Evolutionary conservation across 1,140 invertebrate genomes (phyloP), one percentile per base, ranked within the genome.

Genomic region (Philaenus spumarius): DNA sequence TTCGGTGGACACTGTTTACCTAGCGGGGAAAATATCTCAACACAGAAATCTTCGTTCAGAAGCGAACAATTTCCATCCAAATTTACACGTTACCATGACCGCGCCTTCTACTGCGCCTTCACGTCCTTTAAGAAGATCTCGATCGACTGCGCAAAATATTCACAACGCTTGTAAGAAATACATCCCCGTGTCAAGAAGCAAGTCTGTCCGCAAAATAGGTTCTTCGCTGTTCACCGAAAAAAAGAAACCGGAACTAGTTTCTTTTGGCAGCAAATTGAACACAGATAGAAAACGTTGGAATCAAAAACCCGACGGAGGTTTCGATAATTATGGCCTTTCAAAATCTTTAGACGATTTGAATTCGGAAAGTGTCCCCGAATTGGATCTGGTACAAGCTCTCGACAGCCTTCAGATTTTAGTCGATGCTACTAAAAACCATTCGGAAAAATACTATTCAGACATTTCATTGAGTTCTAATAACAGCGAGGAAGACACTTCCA

Each of bases 1-100:
- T 46, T 62, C 63, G n/a, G 63, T 67, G 1, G 66, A 69, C 26
- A 65, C 62, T 24, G 39, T 69, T 15, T 66, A 68, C 55, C 55
- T 69, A 15, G 26, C 47, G n/a, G 52, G 48, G 20, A 43, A 57
- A 23, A 20, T 24, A n/a, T 2, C 30, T 2, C 5, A n/a, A 6
- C 24, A n/a, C 1, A 9, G 2, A n/a, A 51, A 20, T 5, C 20
- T 4, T 19, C 9, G 20, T 14, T 22, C 22, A 9, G n/a, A 22
- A 14, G 9, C 20, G 45, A 2, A 6, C 4, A 19, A 9, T 22
- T 5, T 14, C 9, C 45, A 17, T 9, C 7, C 6, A 9, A 9
- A 45, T 6, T 6, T 9, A 9, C 42, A 9, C 7, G 6, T 6
- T 45, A 14, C 42, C 6, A 17, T 17, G 7, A 6, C 7, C 17